A percentile compares a stretch with the other conserved stretches of the same genome.
Evolutionary conservation across 2,113 vertebrate genomes (phyloP).

Genomic region (Phrynosoma blainvillii): DNA sequence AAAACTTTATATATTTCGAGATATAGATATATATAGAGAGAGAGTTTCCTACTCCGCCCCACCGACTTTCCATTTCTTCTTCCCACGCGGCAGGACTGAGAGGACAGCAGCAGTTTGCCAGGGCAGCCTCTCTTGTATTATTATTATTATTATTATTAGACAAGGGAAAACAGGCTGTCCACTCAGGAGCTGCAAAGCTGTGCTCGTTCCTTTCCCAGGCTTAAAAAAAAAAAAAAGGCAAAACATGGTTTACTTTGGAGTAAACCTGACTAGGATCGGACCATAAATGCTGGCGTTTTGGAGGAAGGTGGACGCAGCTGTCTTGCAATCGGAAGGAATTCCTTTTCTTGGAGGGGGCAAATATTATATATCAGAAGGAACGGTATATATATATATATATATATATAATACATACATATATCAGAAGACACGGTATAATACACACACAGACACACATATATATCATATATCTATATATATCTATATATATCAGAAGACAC

Average conservation of each 20-base stretch:
- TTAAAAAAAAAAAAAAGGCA: not conserved
- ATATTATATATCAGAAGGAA: no score
- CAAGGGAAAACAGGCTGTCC: not conserved
- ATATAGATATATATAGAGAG: not conserved
- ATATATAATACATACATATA: no score
- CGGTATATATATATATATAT: no score
- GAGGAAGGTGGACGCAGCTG: not conserved
- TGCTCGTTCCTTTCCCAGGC: not conserved
- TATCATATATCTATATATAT: no score
- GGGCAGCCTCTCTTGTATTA: slow-evolving; percentile 6
- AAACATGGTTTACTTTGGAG: not conserved
- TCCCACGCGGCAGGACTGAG: slow-evolving; percentile 7
- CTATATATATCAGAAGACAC: no score
- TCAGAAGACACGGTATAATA: no score
- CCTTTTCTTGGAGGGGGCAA: slow-evolving; percentile 71
- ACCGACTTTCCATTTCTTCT: not conserved
- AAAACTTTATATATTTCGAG: slow-evolving; percentile 54
- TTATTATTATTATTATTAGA: not conserved
- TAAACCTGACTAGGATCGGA: not conserved
- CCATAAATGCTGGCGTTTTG: not conserved
- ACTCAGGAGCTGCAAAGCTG: not conserved
- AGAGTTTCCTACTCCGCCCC: not conserved
- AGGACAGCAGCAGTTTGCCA: slow-evolving; percentile 35
- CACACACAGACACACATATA: no score
- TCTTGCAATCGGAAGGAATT: slow-evolving; percentile 32